Evolutionary conservation across 2,797 vertebrate species (phyloP), one percentile per base, ranked within the genome.

Genomic region (Argentina silus): DNA sequence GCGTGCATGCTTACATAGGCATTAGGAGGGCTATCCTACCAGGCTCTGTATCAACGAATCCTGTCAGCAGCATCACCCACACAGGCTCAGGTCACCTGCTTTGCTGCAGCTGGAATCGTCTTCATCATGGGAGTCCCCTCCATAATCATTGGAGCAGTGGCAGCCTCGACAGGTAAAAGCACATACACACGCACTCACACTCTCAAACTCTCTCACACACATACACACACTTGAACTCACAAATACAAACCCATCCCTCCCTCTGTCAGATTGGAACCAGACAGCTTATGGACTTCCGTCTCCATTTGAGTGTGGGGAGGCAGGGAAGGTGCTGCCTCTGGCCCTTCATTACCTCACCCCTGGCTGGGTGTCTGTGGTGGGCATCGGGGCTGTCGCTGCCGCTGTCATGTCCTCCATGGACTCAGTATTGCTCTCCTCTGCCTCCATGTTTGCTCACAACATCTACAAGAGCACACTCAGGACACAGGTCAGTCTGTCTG

Each of bases 51-150:
- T 75, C 90, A 91, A 72, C 81, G 90, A 61, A 85, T 89, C 77
- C 87, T 91, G 11, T 90, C 89, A 9, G 86, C 90, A 11, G 72
- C 86, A 15, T 90, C 89, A 3, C 72, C 87, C 14, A 72, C 77
- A 70, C 89, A 93, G 74, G 94, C 92, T 51, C 93, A 90, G 78
- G 23, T 93, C 62, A 91, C 90, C 67, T 95, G 94, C 70, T 93
- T 85, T 72, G 75, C 90, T 70, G 89, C 94, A 14, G 92, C 89
- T 2, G 45, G 81, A 9, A 72, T 86, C 0, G 83, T 82, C 67
- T 88, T 93, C 68, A 50, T 85, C 0, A 83, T 93, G 88, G 92
- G 92, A 62, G 87, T 95, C 51, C 94, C 93, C 7, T 91, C 95
- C 0, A 84, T 93, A 61, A 59, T 95, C 70, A 89, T 94, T 11